phyloP scores from a whole-genome alignment of 2,113 vertebrate species.

The Phylloscopus whistleri region DNA sequence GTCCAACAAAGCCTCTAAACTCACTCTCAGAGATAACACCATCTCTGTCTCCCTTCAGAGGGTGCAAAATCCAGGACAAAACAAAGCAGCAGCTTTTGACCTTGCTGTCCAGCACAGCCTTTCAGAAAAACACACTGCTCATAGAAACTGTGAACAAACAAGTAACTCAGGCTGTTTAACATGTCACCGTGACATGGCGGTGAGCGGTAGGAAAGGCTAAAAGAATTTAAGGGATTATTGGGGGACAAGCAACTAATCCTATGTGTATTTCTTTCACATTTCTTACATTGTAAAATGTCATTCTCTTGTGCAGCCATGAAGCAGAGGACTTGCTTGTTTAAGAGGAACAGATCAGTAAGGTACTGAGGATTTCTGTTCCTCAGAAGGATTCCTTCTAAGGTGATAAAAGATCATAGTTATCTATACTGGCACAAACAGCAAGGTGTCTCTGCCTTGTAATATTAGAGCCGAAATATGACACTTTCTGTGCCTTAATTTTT shows the following conservation, averaged over 20 bases:
- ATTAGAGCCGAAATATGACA: slow-evolving; percentile 35
- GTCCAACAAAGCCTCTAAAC: neutral
- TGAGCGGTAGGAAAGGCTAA: neutral
- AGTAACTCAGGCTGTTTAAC: slow-evolving; percentile 29
- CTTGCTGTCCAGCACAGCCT: neutral
- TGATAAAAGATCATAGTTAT: slow-evolving; percentile 56
- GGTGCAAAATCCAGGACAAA: slow-evolving; percentile 32
- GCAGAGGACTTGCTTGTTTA: slow-evolving; percentile 23
- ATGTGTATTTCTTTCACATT: neutral
- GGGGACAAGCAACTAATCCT: slow-evolving; percentile 29
- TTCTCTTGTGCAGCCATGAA: neutral
- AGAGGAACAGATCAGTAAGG: slow-evolving; percentile 26
- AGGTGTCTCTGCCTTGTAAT: slow-evolving; percentile 42
- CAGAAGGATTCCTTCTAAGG: slow-evolving; percentile 38
- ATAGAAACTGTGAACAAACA: slow-evolving; percentile 34
- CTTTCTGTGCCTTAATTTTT: neutral
- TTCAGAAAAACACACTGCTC: neutral
- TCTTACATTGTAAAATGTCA: slow-evolving; percentile 28
- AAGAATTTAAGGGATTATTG: slow-evolving; percentile 48
- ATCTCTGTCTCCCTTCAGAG: neutral
- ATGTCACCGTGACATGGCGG: neutral
- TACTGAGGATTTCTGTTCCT: slow-evolving; percentile 41
- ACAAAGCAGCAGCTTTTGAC: slow-evolving; percentile 44
- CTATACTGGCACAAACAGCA: slow-evolving; percentile 50
- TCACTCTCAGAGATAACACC: neutral